A percentile compares a stretch with the other conserved stretches of the same genome.
phyloP scores from a whole-genome alignment of 1,140 invertebrate genomes.

The Centruroides vittatus region DNA sequence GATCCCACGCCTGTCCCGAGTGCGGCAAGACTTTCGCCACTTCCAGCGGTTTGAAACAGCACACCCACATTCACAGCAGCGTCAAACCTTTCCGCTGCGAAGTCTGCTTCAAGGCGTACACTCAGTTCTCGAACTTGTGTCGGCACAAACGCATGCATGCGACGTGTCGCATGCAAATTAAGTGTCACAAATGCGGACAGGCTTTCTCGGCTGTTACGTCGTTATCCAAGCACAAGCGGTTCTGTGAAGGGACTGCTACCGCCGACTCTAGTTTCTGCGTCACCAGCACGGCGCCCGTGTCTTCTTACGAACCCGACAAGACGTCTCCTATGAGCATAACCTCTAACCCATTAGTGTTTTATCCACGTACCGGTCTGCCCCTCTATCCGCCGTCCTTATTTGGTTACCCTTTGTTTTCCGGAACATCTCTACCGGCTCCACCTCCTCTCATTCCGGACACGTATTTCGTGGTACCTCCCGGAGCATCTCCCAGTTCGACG shows the following conservation, averaged over 20 bases:
- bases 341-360: conserved; percentile 52
- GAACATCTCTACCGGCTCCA: conserved; percentile 16
- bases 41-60: conserved; percentile 94
- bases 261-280: neutral
- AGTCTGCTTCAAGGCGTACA: conserved; percentile 72
- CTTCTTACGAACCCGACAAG: conserved; percentile 9
- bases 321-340: conserved; percentile 20
- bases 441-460: conserved; percentile 18
- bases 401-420: conserved; percentile 23
- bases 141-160: conserved; percentile 98
- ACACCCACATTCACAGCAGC: conserved; percentile 97
- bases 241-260: conserved; percentile 36
- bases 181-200: conserved; percentile 83
- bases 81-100: conserved; percentile 96
- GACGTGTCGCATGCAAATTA: conserved; percentile 63
- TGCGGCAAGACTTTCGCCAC: conserved; percentile 98
- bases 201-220: conserved; percentile 75
- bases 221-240: conserved; percentile 40
- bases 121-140: conserved; percentile 98
- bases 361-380: conserved; percentile 37
- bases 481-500: neutral
- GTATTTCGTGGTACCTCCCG: conserved; percentile 1
- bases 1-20: conserved; percentile 84
- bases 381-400: conserved; percentile 45
- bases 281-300: neutral